Evolutionary conservation across 2,888 invertebrate species (phyloP).

Genomic region (Lypha dubia): DNA sequence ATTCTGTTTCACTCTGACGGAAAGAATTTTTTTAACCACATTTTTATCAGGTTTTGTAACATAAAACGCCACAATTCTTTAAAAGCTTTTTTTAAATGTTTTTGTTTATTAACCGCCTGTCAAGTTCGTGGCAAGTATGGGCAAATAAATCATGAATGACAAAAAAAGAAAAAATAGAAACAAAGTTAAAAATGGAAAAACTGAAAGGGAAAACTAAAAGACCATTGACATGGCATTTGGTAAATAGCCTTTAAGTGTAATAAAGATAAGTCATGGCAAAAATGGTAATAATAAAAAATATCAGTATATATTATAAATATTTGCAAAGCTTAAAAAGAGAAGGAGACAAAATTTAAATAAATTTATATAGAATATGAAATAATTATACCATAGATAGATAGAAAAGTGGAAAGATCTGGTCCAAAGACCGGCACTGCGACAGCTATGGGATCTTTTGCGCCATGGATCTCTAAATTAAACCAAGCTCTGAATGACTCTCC

Average conservation of each 20-base stretch:
- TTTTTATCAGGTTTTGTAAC: slow-evolving; percentile 7
- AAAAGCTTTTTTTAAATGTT: slow-evolving; percentile 22
- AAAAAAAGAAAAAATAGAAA: neutral
- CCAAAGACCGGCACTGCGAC: too few species aligned
- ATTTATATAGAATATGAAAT: neutral
- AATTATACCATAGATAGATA: neutral
- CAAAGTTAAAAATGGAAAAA: neutral
- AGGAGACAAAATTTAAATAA: neutral
- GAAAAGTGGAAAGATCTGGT: too few species aligned
- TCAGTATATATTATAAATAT: neutral
- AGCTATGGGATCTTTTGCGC: too few species aligned
- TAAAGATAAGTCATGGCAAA: neutral
- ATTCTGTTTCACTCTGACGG: neutral
- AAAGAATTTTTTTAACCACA: slow-evolving; percentile 1
- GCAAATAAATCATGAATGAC: slow-evolving; percentile 25
- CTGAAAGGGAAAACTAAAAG: neutral
- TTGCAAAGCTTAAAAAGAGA: neutral
- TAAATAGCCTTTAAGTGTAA: neutral
- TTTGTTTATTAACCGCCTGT: slow-evolving; percentile 25
- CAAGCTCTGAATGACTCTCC: too few species aligned
- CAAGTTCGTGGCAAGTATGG: slow-evolving; percentile 61
- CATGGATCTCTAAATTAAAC: too few species aligned
- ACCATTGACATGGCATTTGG: neutral
- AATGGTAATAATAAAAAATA: neutral
- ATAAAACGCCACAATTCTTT: neutral